phyloP scores from a whole-genome alignment of 1,140 invertebrate species.

The Oryctes rhinoceros region DNA sequence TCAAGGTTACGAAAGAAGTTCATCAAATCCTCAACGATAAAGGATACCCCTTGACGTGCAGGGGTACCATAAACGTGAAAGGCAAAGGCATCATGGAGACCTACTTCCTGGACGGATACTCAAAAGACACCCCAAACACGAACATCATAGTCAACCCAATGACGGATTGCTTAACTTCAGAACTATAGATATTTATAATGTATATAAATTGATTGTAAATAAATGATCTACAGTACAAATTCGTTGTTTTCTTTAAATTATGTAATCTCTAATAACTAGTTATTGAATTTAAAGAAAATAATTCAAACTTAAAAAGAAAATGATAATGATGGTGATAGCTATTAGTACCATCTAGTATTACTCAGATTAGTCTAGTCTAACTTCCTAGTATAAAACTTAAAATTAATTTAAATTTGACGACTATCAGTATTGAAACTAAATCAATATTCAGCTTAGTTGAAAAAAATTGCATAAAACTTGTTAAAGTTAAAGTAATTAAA shows the following conservation, averaged over 20 bases:
- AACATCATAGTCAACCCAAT: constrained; percentile 58
- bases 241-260: neutral
- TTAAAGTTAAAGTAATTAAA: too few species aligned
- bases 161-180: constrained; percentile 37
- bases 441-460: too few species aligned
- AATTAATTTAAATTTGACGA: too few species aligned
- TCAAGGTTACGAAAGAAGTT: constrained; percentile 86
- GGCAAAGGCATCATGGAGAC: constrained; percentile 96
- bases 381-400: too few species aligned
- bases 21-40: constrained; percentile 78
- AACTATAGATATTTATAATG: constrained; percentile 29
- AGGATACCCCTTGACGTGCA: constrained; percentile 79
- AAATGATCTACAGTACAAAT: constrained; percentile 26
- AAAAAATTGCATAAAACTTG: too few species aligned
- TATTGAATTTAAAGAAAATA: too few species aligned
- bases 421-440: too few species aligned
- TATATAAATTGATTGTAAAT: constrained; percentile 36
- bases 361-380: too few species aligned
- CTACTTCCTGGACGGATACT: constrained; percentile 78
- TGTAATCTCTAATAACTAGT: too few species aligned
- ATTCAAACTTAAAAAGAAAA: too few species aligned
- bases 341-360: too few species aligned
- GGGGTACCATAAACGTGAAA: constrained; percentile 89
- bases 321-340: too few species aligned
- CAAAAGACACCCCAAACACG: constrained; percentile 48